Conservation (phyloP, 2,797 vertebrate genomes). For the Zalophus californianus region DNA sequence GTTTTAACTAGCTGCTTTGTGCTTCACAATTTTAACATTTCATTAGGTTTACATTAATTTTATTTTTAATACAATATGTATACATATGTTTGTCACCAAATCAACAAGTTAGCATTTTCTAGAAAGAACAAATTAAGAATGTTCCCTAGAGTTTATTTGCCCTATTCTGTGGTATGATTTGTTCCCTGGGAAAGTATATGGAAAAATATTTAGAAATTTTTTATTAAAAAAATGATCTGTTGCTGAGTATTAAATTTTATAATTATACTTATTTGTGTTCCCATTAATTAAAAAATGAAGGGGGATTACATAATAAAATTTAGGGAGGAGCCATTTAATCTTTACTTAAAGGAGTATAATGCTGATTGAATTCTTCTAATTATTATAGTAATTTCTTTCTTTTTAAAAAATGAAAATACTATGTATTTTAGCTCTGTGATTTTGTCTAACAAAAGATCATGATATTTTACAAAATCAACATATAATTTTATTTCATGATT, state of each 20-base stretch:
- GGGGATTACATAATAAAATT: neutral
- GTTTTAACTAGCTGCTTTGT: neutral
- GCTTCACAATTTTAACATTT: slow-evolving; percentile 49
- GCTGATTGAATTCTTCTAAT: slow-evolving; percentile 49
- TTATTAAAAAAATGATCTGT: slow-evolving; percentile 26
- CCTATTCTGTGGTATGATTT: slow-evolving; percentile 41
- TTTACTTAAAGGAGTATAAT: slow-evolving; percentile 40
- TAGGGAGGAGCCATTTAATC: neutral
- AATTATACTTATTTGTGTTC: slow-evolving; percentile 37
- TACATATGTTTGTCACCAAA: slow-evolving; percentile 1
- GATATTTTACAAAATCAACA: slow-evolving; percentile 21
- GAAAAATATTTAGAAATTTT: slow-evolving; percentile 50
- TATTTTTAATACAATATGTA: slow-evolving; percentile 50
- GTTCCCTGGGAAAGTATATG: neutral
- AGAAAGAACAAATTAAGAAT: slow-evolving; percentile 39
- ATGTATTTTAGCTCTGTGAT: slow-evolving; percentile 23
- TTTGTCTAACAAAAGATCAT: slow-evolving; percentile 9
- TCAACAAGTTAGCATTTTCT: slow-evolving; percentile 29
- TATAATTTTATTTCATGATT: slow-evolving; percentile 58
- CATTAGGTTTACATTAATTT: slow-evolving; percentile 38
- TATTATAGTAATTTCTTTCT: slow-evolving; percentile 30
- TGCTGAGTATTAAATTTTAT: slow-evolving; percentile 51
- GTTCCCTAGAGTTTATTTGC: neutral
- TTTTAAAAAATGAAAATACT: slow-evolving; percentile 32
- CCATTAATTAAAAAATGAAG: slow-evolving; percentile 27